Conservation (phyloP, 2,797 vertebrate species). For the Enteromius fasciolatus region DNA sequence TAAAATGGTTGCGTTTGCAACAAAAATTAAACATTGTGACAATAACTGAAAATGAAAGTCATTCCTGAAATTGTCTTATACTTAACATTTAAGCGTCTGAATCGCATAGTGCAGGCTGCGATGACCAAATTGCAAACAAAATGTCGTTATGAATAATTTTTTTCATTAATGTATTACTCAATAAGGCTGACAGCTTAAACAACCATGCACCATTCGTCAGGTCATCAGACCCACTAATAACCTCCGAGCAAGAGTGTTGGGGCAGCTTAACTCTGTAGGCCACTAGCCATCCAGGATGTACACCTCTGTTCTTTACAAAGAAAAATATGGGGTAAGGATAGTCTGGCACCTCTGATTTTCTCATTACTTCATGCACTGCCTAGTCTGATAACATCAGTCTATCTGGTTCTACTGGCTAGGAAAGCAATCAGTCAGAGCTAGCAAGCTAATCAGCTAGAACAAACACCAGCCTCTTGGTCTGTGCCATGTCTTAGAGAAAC, state of each 20-base stretch:
- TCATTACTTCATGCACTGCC: constrained; percentile 52
- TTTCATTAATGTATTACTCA: neutral
- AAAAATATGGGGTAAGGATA: constrained; percentile 28
- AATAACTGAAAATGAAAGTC: neutral
- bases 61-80: neutral
- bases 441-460: constrained; percentile 36
- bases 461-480: constrained; percentile 51
- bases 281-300: neutral
- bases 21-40: neutral
- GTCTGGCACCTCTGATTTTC: constrained; percentile 29
- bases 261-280: neutral
- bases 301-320: constrained; percentile 21
- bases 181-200: neutral
- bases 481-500: constrained; percentile 16
- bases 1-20: neutral
- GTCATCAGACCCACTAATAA: neutral
- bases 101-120: neutral
- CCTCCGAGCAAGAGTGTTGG: neutral
- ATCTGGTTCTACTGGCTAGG: constrained; percentile 40
- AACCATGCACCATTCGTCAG: too few relatives aligned
- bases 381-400: constrained; percentile 48
- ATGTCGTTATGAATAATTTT: neutral
- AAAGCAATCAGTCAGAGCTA: constrained; percentile 48
- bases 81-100: too few relatives aligned
- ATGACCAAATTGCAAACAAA: neutral